Base-by-base conservation (phyloP, 2,113 vertebrate genomes). In the Scopus umbretta region DNA sequence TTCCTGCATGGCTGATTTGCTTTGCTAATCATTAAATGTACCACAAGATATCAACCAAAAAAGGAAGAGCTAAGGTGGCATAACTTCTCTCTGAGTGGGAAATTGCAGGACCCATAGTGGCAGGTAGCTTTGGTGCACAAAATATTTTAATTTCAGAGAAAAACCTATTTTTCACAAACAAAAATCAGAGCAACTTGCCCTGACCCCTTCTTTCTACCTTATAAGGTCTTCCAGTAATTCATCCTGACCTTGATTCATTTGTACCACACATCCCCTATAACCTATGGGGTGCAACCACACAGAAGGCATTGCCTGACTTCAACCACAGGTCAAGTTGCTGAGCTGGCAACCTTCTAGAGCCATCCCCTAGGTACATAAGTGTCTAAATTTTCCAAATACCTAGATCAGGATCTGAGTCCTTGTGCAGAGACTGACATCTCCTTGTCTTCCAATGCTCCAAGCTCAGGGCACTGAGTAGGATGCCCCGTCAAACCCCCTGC, bases 301-400 rank as follows among this genome's bases (percentile, higher is more conserved):
- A 2, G 40, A 38, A 22, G 30, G 56, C 47, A 43, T 34, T n/a
- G 52, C 40, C 27, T 61, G 52, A 55, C 45, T 42, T 3, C 1
- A 32, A 43, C 19, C 36, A 74, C 29, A 16, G 50, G 16, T 22
- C 19, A 50, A 27, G 45, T 4, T 56, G 66, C 66, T 71, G 50
- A 56, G 75, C 6, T 23, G n/a, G 16, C 19, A 61, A 15, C 27
- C 30, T 45, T 58, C 38, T 30, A 72, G 58, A 80, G 34, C 30
- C 42, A 58, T 0, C 5, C 5, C 16, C 16, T 1, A 53, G 49
- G 9, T 18, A 70, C 19, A 26, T 1, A 42, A 1, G 21, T 17
- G 26, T 47, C n/a, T 73, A 36, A 36, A 49, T 18, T 42, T 76
- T 47, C 38, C 52, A 72, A 45, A 4, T 4, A 10, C 9, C 49